These are phyloP conservation scores for Tanypteryx hageni DNA, from an alignment of 2,888 invertebrate genomes.

Conservation along the genomic window DNA sequence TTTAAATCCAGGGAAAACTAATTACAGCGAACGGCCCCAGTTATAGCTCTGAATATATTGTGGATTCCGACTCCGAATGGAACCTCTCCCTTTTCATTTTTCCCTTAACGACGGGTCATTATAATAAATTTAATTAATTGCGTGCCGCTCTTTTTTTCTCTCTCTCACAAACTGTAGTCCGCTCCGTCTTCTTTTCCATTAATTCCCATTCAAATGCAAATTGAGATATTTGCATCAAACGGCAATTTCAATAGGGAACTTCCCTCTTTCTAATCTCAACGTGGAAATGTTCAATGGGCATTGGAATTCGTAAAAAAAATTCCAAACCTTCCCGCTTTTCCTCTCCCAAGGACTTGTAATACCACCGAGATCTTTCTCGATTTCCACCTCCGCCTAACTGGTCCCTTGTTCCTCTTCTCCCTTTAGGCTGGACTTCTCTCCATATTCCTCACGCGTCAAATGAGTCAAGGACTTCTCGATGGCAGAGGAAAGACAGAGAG, in stretches of 20 bases:
- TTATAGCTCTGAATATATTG: slow-evolving; percentile 41
- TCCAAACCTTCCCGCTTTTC: slow-evolving; percentile 8
- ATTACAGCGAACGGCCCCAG: slow-evolving; percentile 24
- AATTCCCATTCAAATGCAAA: slow-evolving; percentile 63
- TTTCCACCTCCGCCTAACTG: not conserved
- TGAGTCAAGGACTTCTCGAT: not conserved
- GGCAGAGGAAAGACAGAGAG: not conserved
- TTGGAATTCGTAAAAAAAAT: slow-evolving; percentile 42
- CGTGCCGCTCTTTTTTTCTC: slow-evolving; percentile 4
- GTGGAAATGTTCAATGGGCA: slow-evolving; percentile 60
- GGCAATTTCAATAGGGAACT: slow-evolving; percentile 55
- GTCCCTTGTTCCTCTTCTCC: not conserved
- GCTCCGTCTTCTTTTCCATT: slow-evolving; percentile 53
- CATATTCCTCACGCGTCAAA: not conserved
- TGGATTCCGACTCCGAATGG: slow-evolving; percentile 27
- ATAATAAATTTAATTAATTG: slow-evolving; percentile 64
- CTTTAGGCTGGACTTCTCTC: not conserved
- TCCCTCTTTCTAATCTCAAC: slow-evolving; percentile 6
- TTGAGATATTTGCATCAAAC: slow-evolving; percentile 64
- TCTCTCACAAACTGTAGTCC: not conserved
- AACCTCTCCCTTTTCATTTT: slow-evolving; percentile 38
- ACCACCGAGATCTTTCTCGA: not conserved
- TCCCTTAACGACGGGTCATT: slow-evolving; percentile 63
- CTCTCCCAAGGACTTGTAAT: not conserved
- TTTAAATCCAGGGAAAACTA: slow-evolving; percentile 50